A percentile compares a stretch with the other conserved stretches of the same genome.
Evolutionary conservation across 1,140 invertebrate species (phyloP).

Genomic region (Lordiphosa mommai): DNA sequence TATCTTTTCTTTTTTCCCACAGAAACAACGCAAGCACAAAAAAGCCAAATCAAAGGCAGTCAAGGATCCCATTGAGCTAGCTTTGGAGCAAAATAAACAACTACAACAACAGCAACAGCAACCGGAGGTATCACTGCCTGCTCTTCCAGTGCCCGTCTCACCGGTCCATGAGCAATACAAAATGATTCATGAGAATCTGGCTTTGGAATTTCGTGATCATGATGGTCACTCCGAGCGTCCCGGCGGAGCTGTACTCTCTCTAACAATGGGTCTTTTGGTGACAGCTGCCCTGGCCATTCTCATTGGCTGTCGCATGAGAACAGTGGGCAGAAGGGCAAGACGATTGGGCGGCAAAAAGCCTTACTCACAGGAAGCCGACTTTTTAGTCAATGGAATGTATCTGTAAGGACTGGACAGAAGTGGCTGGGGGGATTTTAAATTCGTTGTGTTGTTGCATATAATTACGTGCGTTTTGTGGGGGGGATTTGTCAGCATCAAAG

Average conservation of each 20-base stretch:
- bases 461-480: conserved; percentile 3
- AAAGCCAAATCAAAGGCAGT: conserved; percentile 49
- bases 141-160: conserved; percentile 40
- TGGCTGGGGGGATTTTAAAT: conserved; percentile 11
- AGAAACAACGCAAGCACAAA: conserved; percentile 75
- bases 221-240: conserved; percentile 85
- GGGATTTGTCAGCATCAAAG: conserved; percentile 10
- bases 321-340: conserved; percentile 86
- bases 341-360: conserved; percentile 87
- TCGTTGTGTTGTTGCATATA: conserved; percentile 17
- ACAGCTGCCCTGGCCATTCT: conserved; percentile 87
- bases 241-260: conserved; percentile 90
- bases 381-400: conserved; percentile 98
- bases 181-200: conserved; percentile 73
- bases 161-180: conserved; percentile 75
- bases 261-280: conserved; percentile 84
- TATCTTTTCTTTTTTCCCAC: no score
- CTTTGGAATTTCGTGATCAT: conserved; percentile 79
- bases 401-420: conserved; percentile 82
- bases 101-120: conserved; percentile 44
- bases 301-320: conserved; percentile 89
- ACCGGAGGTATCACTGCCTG: conserved; percentile 12
- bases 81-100: conserved; percentile 67
- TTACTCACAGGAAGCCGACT: conserved; percentile 97
- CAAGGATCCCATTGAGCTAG: conserved; percentile 65